These are phyloP conservation scores for Noctua janthina DNA, from an alignment of 2,888 invertebrate genomes.

Conservation along the genomic window DNA sequence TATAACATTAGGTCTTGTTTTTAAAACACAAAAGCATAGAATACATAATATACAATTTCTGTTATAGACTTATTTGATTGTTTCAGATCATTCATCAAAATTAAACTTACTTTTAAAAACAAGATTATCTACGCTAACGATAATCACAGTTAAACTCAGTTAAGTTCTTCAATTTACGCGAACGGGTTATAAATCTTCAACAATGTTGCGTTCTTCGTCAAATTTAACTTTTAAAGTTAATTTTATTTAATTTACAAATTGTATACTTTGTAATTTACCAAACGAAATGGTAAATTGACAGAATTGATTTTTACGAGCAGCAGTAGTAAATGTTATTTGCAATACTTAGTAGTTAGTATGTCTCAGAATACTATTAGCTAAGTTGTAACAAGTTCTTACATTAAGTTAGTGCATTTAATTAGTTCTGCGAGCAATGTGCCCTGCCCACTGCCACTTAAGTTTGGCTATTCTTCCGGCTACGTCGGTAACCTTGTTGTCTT, in stretches of 20 bases:
- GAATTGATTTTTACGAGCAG: slow-evolving; percentile 3
- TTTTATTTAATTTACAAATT: slow-evolving; percentile 31
- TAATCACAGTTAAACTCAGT: slow-evolving; percentile 13
- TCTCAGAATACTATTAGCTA: slow-evolving; percentile 2
- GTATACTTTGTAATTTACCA: slow-evolving; percentile 31
- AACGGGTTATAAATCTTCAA: slow-evolving; percentile 18
- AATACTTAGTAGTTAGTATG: slow-evolving; percentile 14
- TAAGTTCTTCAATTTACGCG: slow-evolving; percentile 7
- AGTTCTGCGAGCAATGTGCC: too few relatives aligned
- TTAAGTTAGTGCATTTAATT: neutral
- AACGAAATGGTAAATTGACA: slow-evolving; percentile 23
- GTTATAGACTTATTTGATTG: too few relatives aligned
- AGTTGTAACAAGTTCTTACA: neutral
- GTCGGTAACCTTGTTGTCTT: too few relatives aligned
- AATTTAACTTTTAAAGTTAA: slow-evolving; percentile 17
- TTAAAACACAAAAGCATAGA: too few relatives aligned
- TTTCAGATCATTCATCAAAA: neutral
- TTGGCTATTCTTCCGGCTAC: too few relatives aligned
- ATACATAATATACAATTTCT: too few relatives aligned
- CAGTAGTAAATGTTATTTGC: slow-evolving; percentile 12
- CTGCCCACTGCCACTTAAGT: too few relatives aligned
- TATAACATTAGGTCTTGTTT: too few relatives aligned
- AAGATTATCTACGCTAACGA: slow-evolving; percentile 4
- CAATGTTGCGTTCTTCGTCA: slow-evolving; percentile 31
- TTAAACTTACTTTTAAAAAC: neutral